phyloP scores from a whole-genome alignment of 2,888 invertebrate species.

The Willowsia nigromaculata region DNA sequence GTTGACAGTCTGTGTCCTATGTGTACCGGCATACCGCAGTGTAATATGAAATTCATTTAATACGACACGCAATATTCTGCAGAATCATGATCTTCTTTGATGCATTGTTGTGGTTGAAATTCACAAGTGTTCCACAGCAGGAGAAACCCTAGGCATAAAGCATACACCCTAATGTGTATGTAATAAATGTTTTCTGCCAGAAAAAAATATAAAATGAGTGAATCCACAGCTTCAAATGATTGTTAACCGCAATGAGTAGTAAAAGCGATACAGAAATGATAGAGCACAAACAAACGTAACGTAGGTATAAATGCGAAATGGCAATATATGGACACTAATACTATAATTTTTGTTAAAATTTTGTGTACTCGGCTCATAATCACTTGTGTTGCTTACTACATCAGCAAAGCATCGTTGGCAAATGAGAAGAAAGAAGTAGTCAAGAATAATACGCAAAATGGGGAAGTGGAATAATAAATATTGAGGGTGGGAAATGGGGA shows the following conservation, averaged over 20 bases:
- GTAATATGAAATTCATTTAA: not conserved
- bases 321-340: no score
- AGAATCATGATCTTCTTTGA: not conserved
- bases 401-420: not conserved
- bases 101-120: conserved; percentile 46
- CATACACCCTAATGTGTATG: conserved; percentile 3
- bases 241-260: not conserved
- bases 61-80: not conserved
- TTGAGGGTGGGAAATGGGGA: conserved; percentile 72
- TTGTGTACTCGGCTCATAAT: not conserved
- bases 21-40: not conserved
- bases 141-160: conserved; percentile 13
- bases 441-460: conserved; percentile 47
- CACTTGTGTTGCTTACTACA: not conserved
- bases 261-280: not conserved
- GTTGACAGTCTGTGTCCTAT: no score
- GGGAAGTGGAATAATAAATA: conserved; percentile 70
- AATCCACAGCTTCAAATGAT: not conserved
- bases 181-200: not conserved
- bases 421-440: not conserved
- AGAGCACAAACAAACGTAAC: not conserved
- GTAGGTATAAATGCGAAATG: not conserved
- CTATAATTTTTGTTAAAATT: no score
- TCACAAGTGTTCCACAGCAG: conserved; percentile 63
- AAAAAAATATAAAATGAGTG: not conserved